A percentile compares a stretch with the other conserved stretches of the same genome.
These are phyloP conservation scores for Naja naja DNA, from an alignment of 2,113 vertebrate genomes.

Conservation along the genomic window DNA sequence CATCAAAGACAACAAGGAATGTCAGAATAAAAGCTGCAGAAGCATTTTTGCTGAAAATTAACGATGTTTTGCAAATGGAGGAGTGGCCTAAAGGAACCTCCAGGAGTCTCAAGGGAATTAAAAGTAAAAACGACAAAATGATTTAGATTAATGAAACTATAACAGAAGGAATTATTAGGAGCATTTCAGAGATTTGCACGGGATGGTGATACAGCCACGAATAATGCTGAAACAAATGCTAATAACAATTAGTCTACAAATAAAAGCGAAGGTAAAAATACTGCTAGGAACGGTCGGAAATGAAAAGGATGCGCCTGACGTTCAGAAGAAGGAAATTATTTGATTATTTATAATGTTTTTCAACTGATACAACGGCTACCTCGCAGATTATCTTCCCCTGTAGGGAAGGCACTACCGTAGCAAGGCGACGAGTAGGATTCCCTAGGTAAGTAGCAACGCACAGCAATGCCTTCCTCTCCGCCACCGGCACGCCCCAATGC, in stretches of 20 bases:
- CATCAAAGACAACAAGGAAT: background rate
- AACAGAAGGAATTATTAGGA: background rate
- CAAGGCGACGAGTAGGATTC: background rate
- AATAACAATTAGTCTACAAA: background rate
- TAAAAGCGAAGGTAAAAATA: background rate
- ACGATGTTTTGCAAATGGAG: background rate
- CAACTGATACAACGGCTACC: background rate
- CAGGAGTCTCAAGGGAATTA: background rate
- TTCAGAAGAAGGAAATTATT: background rate
- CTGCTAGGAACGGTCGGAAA: background rate
- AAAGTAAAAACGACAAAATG: background rate
- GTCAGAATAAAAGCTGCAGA: background rate
- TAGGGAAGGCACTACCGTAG: background rate
- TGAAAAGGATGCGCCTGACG: background rate
- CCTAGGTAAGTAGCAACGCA: background rate
- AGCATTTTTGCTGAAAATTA: background rate
- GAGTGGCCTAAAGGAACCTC: background rate
- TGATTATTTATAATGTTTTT: background rate
- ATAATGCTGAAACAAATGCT: background rate
- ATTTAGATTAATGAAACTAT: background rate
- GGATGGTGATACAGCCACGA: background rate
- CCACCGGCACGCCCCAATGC: background rate
- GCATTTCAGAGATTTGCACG: background rate
- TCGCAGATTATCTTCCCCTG: background rate
- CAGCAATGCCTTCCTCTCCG: background rate